Evolutionary conservation across 1,140 invertebrate species (phyloP).

Genomic region (Argopecten irradians): DNA sequence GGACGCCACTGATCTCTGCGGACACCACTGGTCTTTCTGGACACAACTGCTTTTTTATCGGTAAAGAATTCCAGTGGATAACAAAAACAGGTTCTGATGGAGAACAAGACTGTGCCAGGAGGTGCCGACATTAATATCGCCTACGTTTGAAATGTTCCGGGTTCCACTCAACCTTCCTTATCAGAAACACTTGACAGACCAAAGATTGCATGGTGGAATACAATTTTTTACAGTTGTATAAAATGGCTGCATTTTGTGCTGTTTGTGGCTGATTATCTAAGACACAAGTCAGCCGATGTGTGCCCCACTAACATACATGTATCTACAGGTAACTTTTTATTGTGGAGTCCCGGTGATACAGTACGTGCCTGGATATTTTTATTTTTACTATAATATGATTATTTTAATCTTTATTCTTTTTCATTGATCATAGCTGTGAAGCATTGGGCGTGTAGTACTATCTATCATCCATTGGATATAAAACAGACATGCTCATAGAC

Average conservation of each 20-base stretch:
- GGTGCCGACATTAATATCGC: background rate
- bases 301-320: background rate
- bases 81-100: background rate
- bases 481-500: background rate
- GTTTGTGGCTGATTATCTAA: background rate
- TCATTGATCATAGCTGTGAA: background rate
- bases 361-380: background rate
- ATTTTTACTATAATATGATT: background rate
- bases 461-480: background rate
- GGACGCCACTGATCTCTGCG: too few species aligned
- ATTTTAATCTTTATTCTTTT: background rate
- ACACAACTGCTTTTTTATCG: background rate
- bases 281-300: background rate
- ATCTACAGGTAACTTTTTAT: background rate
- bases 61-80: background rate
- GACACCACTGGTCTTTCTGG: background rate
- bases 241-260: conserved; percentile 7
- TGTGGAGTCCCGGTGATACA: background rate
- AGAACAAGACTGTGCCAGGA: background rate
- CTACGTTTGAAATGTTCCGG: background rate
- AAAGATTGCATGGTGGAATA: background rate
- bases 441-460: background rate
- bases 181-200: background rate
- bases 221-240: background rate
- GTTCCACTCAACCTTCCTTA: background rate